A percentile compares a stretch with the other conserved stretches of the same genome.
Evolutionary conservation across 2,888 invertebrate genomes (phyloP).

Genomic region (Slavum lentiscoides): DNA sequence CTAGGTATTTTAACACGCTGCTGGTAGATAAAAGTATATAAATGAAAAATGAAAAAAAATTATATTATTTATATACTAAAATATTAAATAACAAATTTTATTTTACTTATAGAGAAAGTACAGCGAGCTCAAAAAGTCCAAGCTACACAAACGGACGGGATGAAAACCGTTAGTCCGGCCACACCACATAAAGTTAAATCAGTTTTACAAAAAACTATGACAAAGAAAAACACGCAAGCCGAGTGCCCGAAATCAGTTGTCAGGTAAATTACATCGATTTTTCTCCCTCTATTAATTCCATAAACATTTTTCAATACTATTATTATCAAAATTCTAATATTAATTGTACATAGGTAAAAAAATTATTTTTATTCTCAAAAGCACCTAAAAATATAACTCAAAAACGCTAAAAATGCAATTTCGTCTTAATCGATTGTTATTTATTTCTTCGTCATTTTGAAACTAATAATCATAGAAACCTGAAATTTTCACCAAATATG

Average conservation of each 20-base stretch:
- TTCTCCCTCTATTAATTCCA: neutral
- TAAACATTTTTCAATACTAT: no score
- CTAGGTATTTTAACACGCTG: slow-evolving; percentile 58
- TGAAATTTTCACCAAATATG: no score
- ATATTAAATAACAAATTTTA: neutral
- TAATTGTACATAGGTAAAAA: no score
- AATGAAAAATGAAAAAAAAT: neutral
- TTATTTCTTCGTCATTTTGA: no score
- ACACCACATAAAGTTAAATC: slow-evolving; percentile 67
- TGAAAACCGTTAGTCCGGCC: slow-evolving; percentile 70
- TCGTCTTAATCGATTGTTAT: no score
- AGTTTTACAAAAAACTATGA: slow-evolving; percentile 10
- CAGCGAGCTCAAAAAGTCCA: slow-evolving; percentile 85
- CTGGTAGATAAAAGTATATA: no score
- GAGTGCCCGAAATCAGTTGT: slow-evolving; percentile 1
- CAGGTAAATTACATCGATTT: neutral
- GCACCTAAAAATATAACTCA: no score
- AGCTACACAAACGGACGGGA: slow-evolving; percentile 86
- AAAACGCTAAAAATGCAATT: no score
- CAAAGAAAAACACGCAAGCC: slow-evolving; percentile 10
- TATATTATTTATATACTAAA: neutral
- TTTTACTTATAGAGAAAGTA: slow-evolving; percentile 70
- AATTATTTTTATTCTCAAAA: no score
- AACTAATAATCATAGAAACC: no score
- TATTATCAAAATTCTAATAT: no score